Base-by-base conservation (phyloP, 2,113 vertebrate genomes). In the Cettia cetti region DNA sequence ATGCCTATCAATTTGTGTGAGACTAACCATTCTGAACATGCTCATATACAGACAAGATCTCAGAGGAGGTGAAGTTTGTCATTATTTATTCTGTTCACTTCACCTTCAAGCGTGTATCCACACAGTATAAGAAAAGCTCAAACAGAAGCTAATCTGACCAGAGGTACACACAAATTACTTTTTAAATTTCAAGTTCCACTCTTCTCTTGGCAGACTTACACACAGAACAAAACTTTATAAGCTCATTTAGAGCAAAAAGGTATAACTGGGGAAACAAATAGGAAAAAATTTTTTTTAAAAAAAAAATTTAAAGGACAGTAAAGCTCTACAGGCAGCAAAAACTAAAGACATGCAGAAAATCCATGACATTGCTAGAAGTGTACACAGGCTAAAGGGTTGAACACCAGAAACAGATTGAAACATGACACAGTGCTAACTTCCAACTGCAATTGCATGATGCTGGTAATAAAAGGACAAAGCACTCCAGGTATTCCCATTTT, bases 381-480 rank as follows among this genome's bases (percentile, higher is more conserved):
- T 12, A 15, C 40, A 59, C 60, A 86, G 18, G 49, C 13, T 56
- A 59, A 59, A 82, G 37, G 39, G 63, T 64, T 76, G 66, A 39
- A 93, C 92, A 94, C 33, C 57, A 89, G 85, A 80, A 89, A 56
- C 13, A 11, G 80, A 52, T 42, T 92, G 77, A 82, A 95, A 78
- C 4, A 5, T 4, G 23, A 87, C 33, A 50, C 31, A 52, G 40
- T 16, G 40, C 40, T 75, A 44, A 82, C 31, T 65, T 75, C 44
- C 57, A 76, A 8, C 31, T 64, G 44, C n/a, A 31, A 8, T 82
- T 76, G 31, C 0, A 5, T 0, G 0, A 13, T 60, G 53, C 31
- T 44, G 28, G 11, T 30, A 87, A 72, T 26, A 49, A 87, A 87
- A 60, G 35, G 9, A n/a, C 39, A 90, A 72, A 88, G 15, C 15